phyloP scores from a whole-genome alignment of 2,113 vertebrate species.

The Morone chrysops region DNA sequence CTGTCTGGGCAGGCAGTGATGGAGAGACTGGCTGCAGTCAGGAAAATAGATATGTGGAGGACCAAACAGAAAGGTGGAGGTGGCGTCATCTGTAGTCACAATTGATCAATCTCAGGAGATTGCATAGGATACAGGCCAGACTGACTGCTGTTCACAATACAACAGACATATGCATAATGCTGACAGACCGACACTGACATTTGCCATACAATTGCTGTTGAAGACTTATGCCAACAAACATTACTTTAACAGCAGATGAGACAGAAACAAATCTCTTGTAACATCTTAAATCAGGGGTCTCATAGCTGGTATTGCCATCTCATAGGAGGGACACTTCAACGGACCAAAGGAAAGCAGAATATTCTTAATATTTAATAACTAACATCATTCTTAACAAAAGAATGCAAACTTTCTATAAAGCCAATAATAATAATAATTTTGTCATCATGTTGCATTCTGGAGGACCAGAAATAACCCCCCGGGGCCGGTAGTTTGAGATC shows the following conservation, averaged over 20 bases:
- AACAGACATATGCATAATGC: not conserved
- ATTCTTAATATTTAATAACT: no score
- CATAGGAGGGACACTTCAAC: no score
- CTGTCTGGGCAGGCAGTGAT: conserved; percentile 64
- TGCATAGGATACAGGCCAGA: not conserved
- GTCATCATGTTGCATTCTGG: no score
- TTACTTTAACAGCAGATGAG: not conserved
- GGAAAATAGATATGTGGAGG: conserved; percentile 53
- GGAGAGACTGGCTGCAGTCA: conserved; percentile 64
- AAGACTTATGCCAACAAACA: not conserved
- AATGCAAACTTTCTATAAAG: no score
- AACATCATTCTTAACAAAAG: no score
- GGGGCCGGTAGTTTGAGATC: no score
- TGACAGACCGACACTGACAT: not conserved
- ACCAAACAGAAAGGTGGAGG: conserved; percentile 37
- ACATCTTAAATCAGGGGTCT: no score
- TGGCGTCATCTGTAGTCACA: conserved; percentile 65
- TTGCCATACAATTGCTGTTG: no score
- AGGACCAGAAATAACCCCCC: no score
- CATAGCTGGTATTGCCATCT: no score
- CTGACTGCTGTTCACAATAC: conserved; percentile 21
- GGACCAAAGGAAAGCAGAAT: no score
- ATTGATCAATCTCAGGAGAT: conserved; percentile 58
- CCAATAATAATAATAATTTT: no score
- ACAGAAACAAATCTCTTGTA: not conserved